Percentiles rank a stretch among this genome's conserved stretches.
Evolutionary conservation across 2,797 vertebrate genomes (phyloP).

Genomic region (Pelobates cultripes): DNA sequence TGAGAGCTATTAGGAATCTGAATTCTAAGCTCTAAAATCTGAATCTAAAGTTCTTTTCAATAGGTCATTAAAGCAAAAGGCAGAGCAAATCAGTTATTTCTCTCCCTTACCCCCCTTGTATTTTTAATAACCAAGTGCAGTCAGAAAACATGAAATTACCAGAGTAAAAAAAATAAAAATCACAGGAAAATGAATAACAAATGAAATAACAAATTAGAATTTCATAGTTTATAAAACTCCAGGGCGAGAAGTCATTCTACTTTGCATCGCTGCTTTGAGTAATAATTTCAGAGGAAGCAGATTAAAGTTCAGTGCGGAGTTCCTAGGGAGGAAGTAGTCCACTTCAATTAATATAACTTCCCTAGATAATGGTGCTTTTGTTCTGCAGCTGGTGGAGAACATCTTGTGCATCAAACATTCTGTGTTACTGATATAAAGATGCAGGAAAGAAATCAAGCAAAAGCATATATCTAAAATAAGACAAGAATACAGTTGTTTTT

Average conservation of each 20-base stretch:
- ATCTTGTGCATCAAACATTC: constrained; percentile 24
- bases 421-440: constrained; percentile 5
- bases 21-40: constrained; percentile 51
- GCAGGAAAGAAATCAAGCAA: background rate
- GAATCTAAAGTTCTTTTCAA: constrained; percentile 51
- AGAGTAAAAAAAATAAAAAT: constrained; percentile 4
- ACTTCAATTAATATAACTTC: constrained; percentile 51
- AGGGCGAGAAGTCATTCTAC: constrained; percentile 41
- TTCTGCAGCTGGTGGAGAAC: constrained; percentile 36
- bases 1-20: constrained; percentile 53
- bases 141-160: constrained; percentile 10
- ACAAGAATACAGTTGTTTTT: no score
- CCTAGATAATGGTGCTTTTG: constrained; percentile 40
- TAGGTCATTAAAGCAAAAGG: constrained; percentile 50
- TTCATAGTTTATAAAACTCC: constrained; percentile 45
- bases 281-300: constrained; percentile 41
- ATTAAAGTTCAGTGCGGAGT: constrained; percentile 45
- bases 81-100: constrained; percentile 47
- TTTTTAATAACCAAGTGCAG: constrained; percentile 38
- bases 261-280: constrained; percentile 38
- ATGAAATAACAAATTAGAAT: constrained; percentile 41
- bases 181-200: constrained; percentile 6
- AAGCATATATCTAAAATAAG: background rate
- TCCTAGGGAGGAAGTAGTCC: constrained; percentile 41
- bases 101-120: constrained; percentile 26